Evolutionary conservation across 2,113 vertebrate species (phyloP), one percentile per base, ranked within the genome.

Genomic region (Clarias batrachus): DNA sequence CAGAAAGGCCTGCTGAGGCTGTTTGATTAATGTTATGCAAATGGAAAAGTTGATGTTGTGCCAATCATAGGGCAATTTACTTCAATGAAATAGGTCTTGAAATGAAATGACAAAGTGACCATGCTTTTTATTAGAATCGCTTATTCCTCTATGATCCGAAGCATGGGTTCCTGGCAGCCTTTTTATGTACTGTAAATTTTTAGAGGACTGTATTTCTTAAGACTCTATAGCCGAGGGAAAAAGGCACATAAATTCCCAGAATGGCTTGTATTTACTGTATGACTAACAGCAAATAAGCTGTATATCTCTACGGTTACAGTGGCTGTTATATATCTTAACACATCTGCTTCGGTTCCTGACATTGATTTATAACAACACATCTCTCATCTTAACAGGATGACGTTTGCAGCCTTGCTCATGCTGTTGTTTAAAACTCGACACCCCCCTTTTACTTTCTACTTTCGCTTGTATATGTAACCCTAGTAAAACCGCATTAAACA

Each of bases 161-260:
- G 85, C 62, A 87, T 89, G 90, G 86, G 82, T 79, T 89, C 90
- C 91, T 92, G 91, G 86, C 91, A 87, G 76, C 25, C 60, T 59
- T 90, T 83, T 84, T 73, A 87, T 88, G 87, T 89, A 85, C 85
- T 89, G 90, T 93, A 92, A 92, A 93, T 92, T 90, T 94, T 93
- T 93, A 92, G 87, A 19, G 89, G 92, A 89, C 90, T 92, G 91
- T 88, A 88, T 87, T 86, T 88, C 83, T 84, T 87, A 70, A 89
- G 91, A 83, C 33, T 59, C 27, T 19, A 88, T 23, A 4, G 88
- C 89, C 85, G 88, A 70, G 17, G 17, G 76, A 48, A 83, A 63
- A 87, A 77, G 25, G 86, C 81, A 83, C 81, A 91, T 91, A 91
- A 93, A 90, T 91, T 91, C 86, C 82, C 62, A 60, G 84, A 84